Evolutionary conservation across 2,113 vertebrate species (phyloP).

Genomic region (mouse (Mus musculus)): DNA sequence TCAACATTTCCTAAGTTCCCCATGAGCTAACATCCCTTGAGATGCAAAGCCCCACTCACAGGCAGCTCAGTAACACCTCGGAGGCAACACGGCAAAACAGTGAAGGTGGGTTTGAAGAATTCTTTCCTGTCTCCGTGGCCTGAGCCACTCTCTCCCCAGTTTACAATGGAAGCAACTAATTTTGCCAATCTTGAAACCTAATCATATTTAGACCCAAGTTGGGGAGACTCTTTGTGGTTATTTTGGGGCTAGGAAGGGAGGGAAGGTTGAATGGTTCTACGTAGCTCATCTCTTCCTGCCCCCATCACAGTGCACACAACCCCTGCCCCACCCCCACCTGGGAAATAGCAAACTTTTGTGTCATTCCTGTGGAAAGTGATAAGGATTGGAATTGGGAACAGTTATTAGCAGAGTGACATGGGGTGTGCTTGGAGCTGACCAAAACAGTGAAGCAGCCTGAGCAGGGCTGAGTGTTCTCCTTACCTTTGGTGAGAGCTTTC

Average conservation of each 20-base stretch:
- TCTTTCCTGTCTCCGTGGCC: neutral
- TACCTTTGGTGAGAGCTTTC: slow-evolving; percentile 14
- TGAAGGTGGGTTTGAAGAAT: neutral
- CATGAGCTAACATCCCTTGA: neutral
- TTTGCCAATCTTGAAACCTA: neutral
- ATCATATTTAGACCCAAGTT: fast-evolving
- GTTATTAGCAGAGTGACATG: neutral
- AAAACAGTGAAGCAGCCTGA: neutral
- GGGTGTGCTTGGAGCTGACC: neutral
- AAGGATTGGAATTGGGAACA: neutral
- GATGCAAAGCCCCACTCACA: neutral
- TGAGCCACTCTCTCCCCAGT: neutral
- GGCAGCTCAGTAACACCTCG: neutral
- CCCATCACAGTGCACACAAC: no score
- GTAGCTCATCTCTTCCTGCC: neutral
- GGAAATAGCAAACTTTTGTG: neutral
- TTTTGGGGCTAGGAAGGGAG: no score
- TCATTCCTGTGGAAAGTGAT: neutral
- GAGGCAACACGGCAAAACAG: neutral
- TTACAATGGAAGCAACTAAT: neutral
- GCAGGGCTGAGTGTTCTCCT: no score
- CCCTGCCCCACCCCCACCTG: no score
- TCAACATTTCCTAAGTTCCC: neutral
- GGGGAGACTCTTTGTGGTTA: neutral
- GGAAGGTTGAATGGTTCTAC: fast-evolving